Conservation (phyloP, 2,797 vertebrate species). For the Sternarchorhynchus goeldii region DNA sequence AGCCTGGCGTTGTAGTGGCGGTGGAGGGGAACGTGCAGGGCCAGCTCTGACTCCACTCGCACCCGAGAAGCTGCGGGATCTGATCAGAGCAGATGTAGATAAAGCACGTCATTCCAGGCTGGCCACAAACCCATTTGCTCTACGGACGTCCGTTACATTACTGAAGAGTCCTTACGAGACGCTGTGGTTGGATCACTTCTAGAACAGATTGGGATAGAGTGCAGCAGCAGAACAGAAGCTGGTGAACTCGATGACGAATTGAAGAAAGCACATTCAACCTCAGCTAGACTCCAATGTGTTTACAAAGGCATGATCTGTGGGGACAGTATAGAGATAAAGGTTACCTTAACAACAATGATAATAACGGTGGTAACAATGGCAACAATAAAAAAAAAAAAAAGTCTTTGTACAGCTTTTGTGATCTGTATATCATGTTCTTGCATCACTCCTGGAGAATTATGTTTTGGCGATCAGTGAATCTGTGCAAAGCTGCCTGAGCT, state of each 20-base stretch:
- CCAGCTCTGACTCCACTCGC: neutral
- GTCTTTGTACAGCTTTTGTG: neutral
- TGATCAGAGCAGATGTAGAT: constrained; percentile 60
- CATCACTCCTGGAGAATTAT: neutral
- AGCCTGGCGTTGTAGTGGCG: constrained; percentile 1
- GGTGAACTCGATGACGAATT: neutral
- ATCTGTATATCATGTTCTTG: neutral
- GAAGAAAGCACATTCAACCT: neutral
- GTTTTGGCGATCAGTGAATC: neutral
- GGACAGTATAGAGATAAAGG: neutral
- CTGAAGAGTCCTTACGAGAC: constrained; percentile 23
- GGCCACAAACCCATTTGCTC: neutral
- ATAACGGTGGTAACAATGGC: too few species aligned
- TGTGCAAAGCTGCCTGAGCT: constrained; percentile 26
- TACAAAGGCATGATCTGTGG: too few species aligned
- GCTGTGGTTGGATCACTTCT: constrained; percentile 8
- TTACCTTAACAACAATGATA: too few species aligned
- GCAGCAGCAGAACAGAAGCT: neutral
- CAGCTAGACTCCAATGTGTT: too few species aligned
- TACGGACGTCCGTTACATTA: constrained; percentile 2
- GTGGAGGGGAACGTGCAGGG: constrained; percentile 37
- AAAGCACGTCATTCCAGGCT: constrained; percentile 55
- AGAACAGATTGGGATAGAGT: constrained; percentile 5
- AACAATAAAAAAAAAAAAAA: too few species aligned
- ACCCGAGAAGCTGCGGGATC: constrained; percentile 53